Percentiles rank a stretch among this genome's conserved stretches.
Evolutionary conservation across 2,888 invertebrate species (phyloP).

Genomic region (Arge pagana): DNA sequence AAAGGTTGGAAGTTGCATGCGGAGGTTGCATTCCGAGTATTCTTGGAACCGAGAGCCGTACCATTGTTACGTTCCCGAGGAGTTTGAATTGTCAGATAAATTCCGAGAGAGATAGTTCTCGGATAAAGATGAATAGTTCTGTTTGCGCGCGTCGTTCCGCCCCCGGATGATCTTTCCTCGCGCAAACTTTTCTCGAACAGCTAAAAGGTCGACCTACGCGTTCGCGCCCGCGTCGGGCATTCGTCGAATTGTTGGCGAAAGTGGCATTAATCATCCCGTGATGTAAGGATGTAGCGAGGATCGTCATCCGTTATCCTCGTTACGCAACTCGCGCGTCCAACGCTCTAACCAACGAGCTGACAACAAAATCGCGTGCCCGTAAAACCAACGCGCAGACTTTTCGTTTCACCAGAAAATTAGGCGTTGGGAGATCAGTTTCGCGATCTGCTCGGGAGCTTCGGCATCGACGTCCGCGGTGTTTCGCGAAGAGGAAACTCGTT

Average conservation of each 20-base stretch:
- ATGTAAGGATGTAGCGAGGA: too few relatives aligned
- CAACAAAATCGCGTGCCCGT: too few relatives aligned
- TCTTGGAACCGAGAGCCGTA: slow-evolving; percentile 3
- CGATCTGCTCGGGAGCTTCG: too few relatives aligned
- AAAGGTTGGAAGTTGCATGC: slow-evolving; percentile 1
- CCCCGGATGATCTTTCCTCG: background rate
- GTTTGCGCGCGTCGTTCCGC: slow-evolving; percentile 39
- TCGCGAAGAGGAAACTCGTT: too few relatives aligned
- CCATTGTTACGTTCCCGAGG: slow-evolving; percentile 9
- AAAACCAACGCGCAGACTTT: too few relatives aligned
- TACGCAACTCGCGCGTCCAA: too few relatives aligned
- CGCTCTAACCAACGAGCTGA: too few relatives aligned
- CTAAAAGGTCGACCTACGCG: background rate
- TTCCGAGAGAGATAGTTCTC: slow-evolving; percentile 39
- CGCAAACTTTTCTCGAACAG: slow-evolving; percentile 11
- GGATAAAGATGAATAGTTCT: slow-evolving; percentile 50
- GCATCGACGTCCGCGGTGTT: too few relatives aligned
- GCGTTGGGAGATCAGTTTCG: too few relatives aligned
- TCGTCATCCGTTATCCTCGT: too few relatives aligned
- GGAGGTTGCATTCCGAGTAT: slow-evolving; percentile 17
- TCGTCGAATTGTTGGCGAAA: slow-evolving; percentile 15
- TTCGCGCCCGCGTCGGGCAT: too few relatives aligned
- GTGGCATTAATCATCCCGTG: slow-evolving; percentile 9
- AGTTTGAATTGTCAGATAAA: slow-evolving; percentile 26
- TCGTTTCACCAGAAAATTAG: too few relatives aligned